Base-by-base conservation (phyloP, 1,140 invertebrate genomes). In the Papilio aristodemus region DNA sequence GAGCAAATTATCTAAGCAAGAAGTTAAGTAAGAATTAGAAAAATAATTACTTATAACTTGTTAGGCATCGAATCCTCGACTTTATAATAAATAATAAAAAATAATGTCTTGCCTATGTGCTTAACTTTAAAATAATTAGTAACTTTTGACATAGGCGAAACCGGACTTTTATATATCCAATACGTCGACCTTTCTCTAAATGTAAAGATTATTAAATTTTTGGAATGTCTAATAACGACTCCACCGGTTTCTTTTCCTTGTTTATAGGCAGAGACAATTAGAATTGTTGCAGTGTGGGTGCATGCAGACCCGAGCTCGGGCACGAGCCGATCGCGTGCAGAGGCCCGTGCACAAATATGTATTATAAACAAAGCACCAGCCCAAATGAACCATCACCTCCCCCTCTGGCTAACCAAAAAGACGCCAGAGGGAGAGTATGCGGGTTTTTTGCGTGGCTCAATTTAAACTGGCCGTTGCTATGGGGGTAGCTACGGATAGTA, bases 281-380 rank as follows among this genome's bases (percentile, higher is more conserved):
- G 70, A 43, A 58, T 14, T 50, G 70, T 80, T 59, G 43, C 63
- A 75, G 81, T 84, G 85, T 83, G 84, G 64, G 79, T 78, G 83
- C 72, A 69, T 84, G 86, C 85, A 89, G 81, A 76, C 74, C 68
- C 71, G 83, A 86, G 83, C 84, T 80, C 75, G 73, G 67, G 77
- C 81, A 36, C 73, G 71, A 80, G 78, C 75, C 80, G 77, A 81
- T 87, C 85, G 86, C 84, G 78, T 82, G 83, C 83, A 79, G 69
- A 86, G 82, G 81, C 80, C 86, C 85, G 80, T 90, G 87, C 87
- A 90, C 87, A 88, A 90, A 90, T 88, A 82, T 86, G 85, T 86
- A 88, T 86, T 85, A 86, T 78, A 84, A 75, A 80, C 83, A 85
- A 78, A 54, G 79, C 75, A 81, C 79, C 80, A 83, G 66, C 74